A percentile compares a stretch with the other conserved stretches of the same genome.
Evolutionary conservation across 2,888 invertebrate species (phyloP).

Genomic region (Phortica okadai): DNA sequence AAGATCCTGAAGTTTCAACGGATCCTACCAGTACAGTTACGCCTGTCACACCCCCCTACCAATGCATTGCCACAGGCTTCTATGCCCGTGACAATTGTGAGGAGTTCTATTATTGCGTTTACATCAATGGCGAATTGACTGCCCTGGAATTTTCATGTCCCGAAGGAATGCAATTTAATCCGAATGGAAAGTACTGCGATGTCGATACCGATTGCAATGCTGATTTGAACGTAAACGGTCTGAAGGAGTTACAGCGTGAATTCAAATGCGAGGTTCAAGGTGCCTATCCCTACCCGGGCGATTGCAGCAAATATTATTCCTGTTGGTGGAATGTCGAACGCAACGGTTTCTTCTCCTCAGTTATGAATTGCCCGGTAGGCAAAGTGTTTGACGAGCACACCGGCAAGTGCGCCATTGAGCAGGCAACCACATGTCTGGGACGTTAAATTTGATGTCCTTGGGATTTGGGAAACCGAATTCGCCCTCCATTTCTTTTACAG

Average conservation of each 20-base stretch:
- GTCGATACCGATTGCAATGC: constrained; percentile 44
- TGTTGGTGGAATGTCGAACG: constrained; percentile 36
- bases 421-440: no score
- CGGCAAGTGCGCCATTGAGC: constrained; percentile 36
- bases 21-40: constrained; percentile 22
- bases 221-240: background rate
- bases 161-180: constrained; percentile 55
- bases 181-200: constrained; percentile 49
- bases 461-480: no score
- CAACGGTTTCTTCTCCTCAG: background rate
- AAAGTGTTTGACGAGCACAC: constrained; percentile 41
- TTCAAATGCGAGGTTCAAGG: constrained; percentile 43
- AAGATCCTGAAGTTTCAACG: background rate
- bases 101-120: constrained; percentile 54
- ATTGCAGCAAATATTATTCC: constrained; percentile 45
- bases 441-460: no score
- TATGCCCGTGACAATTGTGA: constrained; percentile 54
- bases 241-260: constrained; percentile 1
- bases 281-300: constrained; percentile 39
- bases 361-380: constrained; percentile 32
- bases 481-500: no score
- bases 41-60: background rate
- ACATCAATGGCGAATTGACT: constrained; percentile 19
- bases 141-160: constrained; percentile 52
- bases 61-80: constrained; percentile 61